phyloP scores from a whole-genome alignment of 2,113 vertebrate species.

The Cathartes aura region DNA sequence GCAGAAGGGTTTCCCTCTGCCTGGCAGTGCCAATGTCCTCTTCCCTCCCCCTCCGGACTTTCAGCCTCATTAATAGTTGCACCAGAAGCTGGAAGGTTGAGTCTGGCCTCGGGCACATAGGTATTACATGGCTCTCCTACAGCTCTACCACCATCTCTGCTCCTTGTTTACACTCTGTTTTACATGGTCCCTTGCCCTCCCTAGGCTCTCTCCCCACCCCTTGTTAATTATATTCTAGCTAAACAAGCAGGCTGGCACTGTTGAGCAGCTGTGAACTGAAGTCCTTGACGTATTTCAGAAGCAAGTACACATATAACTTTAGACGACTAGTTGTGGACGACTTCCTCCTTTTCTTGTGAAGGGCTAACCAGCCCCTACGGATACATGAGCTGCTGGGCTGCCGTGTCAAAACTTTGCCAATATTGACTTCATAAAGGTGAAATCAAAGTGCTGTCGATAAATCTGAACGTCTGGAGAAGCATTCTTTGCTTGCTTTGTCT shows the following conservation, averaged over 20 bases:
- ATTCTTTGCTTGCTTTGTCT: slow-evolving; percentile 63
- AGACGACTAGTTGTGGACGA: too few species aligned
- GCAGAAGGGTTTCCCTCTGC: not conserved
- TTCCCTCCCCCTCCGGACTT: not conserved
- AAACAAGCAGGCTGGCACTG: slow-evolving; percentile 24
- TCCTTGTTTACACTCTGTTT: not conserved
- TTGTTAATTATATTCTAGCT: slow-evolving; percentile 19
- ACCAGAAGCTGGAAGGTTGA: slow-evolving; percentile 29
- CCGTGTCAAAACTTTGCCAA: slow-evolving; percentile 62
- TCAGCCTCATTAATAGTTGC: not conserved
- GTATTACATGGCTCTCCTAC: not conserved
- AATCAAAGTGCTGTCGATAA: slow-evolving; percentile 68
- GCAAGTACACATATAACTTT: slow-evolving; percentile 21
- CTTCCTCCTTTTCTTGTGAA: not conserved
- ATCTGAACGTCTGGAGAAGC: slow-evolving; percentile 66
- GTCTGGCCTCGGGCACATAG: not conserved
- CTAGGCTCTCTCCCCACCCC: not conserved
- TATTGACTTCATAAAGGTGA: slow-evolving; percentile 65
- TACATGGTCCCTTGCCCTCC: not conserved
- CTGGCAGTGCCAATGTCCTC: not conserved
- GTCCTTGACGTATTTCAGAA: slow-evolving; percentile 34
- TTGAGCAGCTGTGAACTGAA: slow-evolving; percentile 27
- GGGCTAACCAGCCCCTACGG: slow-evolving; percentile 10
- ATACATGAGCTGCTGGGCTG: slow-evolving; percentile 22
- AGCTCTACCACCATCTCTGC: not conserved